Evolutionary conservation across 2,888 invertebrate genomes (phyloP).

Genomic region (Thereva unica): DNA sequence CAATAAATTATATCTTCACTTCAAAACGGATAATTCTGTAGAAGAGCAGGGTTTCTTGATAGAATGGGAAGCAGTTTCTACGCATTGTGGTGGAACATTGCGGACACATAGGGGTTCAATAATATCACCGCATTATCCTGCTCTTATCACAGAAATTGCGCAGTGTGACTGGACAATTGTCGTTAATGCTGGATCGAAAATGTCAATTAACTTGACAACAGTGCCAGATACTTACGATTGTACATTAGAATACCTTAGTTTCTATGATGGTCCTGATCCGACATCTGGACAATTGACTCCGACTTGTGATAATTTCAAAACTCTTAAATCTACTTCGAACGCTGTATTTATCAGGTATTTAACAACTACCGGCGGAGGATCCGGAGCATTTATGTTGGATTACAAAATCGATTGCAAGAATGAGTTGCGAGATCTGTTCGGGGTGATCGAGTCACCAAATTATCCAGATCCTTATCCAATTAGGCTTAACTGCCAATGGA

Average conservation of each 20-base stretch:
- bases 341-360: constrained; percentile 49
- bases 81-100: constrained; percentile 82
- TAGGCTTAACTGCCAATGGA: constrained; percentile 74
- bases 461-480: constrained; percentile 75
- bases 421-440: constrained; percentile 56
- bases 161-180: constrained; percentile 83
- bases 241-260: constrained; percentile 62
- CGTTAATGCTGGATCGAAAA: constrained; percentile 72
- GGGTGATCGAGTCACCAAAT: constrained; percentile 88
- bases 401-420: constrained; percentile 49
- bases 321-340: constrained; percentile 48
- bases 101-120: constrained; percentile 73
- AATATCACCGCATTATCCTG: constrained; percentile 84
- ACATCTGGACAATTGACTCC: constrained; percentile 42
- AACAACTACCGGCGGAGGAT: constrained; percentile 39
- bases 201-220: constrained; percentile 62
- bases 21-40: constrained; percentile 72
- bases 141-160: constrained; percentile 68
- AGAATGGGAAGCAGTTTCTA: constrained; percentile 67
- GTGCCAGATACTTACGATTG: constrained; percentile 60
- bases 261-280: constrained; percentile 50
- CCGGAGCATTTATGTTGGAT: constrained; percentile 47
- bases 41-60: constrained; percentile 71
- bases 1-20: constrained; percentile 75
- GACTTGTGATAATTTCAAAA: constrained; percentile 18